Evolutionary conservation across 2,113 vertebrate species (phyloP).

Genomic region (Gobio gobio): DNA sequence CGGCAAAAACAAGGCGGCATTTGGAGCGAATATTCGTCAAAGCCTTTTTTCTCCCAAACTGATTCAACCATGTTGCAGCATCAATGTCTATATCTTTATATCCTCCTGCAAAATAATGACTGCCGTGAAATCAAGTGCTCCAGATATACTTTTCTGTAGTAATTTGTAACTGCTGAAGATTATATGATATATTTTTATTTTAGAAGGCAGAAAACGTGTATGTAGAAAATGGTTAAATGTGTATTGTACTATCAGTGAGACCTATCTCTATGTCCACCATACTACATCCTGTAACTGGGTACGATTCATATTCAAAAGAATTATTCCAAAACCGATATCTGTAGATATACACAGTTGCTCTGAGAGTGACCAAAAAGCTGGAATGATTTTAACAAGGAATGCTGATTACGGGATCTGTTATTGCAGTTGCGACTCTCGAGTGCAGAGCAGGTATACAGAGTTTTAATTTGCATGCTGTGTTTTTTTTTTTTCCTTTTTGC

Average conservation of each 20-base stretch:
- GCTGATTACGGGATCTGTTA: slow-evolving; percentile 55
- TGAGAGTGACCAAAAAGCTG: slow-evolving; percentile 61
- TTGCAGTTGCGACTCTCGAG: slow-evolving; percentile 56
- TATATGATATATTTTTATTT: slow-evolving; percentile 23
- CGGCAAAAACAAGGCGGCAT: slow-evolving; percentile 27
- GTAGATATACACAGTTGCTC: slow-evolving; percentile 1
- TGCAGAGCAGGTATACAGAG: slow-evolving; percentile 56
- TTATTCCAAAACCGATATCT: slow-evolving; percentile 16
- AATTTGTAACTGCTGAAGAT: slow-evolving; percentile 31
- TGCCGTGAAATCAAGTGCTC: slow-evolving; percentile 8
- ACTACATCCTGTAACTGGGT: slow-evolving; percentile 39
- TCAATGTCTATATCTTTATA: background rate
- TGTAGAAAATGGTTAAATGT: background rate
- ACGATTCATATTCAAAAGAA: slow-evolving; percentile 7
- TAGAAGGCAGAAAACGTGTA: background rate
- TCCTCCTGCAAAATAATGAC: slow-evolving; percentile 14
- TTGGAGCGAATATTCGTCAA: background rate
- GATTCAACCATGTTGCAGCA: background rate
- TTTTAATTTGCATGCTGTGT: slow-evolving; percentile 71
- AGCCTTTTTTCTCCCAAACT: background rate
- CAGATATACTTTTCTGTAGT: slow-evolving; percentile 23
- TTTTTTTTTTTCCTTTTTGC: slow-evolving; percentile 63
- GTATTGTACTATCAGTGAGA: background rate
- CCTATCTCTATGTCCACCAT: background rate
- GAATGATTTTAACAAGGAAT: slow-evolving; percentile 56